Evolutionary conservation across 2,797 vertebrate species (phyloP), one percentile per base, ranked within the genome.

Genomic region (Dendrocincla tyrannina): DNA sequence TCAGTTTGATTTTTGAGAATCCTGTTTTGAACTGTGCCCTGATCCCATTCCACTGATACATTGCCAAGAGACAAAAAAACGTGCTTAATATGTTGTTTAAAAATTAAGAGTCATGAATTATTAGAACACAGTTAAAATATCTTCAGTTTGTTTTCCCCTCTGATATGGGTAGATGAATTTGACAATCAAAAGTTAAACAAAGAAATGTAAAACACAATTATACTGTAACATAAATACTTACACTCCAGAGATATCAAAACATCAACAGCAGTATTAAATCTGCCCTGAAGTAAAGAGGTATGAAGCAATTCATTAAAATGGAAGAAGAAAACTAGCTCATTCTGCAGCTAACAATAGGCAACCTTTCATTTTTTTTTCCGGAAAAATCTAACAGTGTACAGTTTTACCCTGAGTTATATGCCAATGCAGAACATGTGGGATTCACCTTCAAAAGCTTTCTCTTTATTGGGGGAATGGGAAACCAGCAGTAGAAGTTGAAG

Each of bases 141-240:
- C 41, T 96, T 92, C 90, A 63, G 67, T 59, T 74, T 95, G 63
- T 89, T 95, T 89, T 94, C 93, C 94, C 90, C 22, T 91, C 86
- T 95, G 90, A 95, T 87, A 92, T 1, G 55, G 11, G 88, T 70
- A 96, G 84, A 95, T 85, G 85, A 94, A 93, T 96, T 88, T 87
- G 53, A 88, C 67, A 96, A 92, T 79, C 86, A 87, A 56, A 96
- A 96, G 90, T 96, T 91, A 97, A 94, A 92, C 86, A 93, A 92
- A 94, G 95, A 95, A 85, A 78, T 91, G 56, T 87, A 96, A 96
- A 91, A 92, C 67, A 95, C 81, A 96, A 96, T 97, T 96, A 92
- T 68, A 74, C n/a, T 87, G 86, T 91, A 95, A 97, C 70, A 87
- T 75, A 96, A 97, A 97, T 89, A 87, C 84, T 94, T 91, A 79